Percentiles rank a stretch among this genome's conserved stretches.
Conservation (phyloP, 2,797 vertebrate species). For the Hirundo rustica region DNA sequence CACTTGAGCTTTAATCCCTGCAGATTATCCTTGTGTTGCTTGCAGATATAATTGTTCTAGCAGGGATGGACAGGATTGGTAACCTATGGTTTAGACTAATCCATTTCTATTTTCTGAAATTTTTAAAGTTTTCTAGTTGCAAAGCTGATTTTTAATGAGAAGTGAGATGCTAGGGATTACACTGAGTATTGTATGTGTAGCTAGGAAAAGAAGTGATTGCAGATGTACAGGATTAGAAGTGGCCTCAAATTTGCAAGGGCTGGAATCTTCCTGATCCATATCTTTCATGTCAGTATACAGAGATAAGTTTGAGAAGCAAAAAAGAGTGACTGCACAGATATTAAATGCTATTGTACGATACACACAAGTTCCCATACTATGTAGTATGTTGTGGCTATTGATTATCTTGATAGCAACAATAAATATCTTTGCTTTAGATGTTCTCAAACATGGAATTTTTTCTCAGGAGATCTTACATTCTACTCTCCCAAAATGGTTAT, state of each 20-base stretch:
- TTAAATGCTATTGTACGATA: background rate
- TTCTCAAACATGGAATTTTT: background rate
- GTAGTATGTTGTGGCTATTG: background rate
- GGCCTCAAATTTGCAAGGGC: background rate
- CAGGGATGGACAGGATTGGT: background rate
- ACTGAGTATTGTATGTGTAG: background rate
- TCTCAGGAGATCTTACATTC: background rate
- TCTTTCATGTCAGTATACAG: background rate
- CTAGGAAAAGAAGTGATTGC: background rate
- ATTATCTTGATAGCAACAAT: background rate
- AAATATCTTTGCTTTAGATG: background rate
- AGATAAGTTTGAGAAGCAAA: background rate
- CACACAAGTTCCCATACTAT: background rate
- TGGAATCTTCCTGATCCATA: background rate
- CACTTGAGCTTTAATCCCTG: background rate
- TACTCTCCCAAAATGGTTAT: background rate
- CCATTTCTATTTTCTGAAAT: background rate
- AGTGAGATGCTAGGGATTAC: background rate
- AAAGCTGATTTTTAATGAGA: background rate
- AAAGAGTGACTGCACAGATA: fast-evolving
- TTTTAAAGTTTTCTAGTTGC: background rate
- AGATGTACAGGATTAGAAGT: background rate
- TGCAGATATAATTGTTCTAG: background rate
- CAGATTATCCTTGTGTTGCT: background rate
- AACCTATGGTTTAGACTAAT: background rate